phyloP scores from a whole-genome alignment of 2,888 invertebrate species.

The Leucozona laternaria region DNA sequence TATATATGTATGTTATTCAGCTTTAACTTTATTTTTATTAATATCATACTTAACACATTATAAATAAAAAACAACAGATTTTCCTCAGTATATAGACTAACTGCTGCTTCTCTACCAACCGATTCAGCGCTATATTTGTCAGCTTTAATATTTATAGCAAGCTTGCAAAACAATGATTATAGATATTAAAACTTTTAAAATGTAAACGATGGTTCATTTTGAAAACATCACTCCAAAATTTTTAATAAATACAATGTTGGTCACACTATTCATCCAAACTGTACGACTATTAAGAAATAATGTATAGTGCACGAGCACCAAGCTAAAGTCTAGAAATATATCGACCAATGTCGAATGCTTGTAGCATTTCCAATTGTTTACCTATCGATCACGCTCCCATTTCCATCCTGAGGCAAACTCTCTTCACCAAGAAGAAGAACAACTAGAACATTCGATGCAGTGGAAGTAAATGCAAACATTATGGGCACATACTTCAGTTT shows the following conservation, averaged over 20 bases:
- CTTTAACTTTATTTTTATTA: too few species aligned
- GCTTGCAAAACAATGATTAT: too few species aligned
- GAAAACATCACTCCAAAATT: too few species aligned
- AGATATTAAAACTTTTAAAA: too few species aligned
- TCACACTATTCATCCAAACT: background rate
- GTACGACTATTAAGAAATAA: background rate
- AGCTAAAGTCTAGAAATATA: constrained; percentile 15
- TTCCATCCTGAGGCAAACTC: constrained; percentile 5
- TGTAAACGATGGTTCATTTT: too few species aligned
- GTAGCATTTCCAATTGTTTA: constrained; percentile 55
- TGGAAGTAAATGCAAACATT: constrained; percentile 14
- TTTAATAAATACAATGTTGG: background rate
- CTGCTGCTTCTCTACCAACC: too few species aligned
- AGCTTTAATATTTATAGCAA: too few species aligned
- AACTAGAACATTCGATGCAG: background rate
- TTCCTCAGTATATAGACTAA: too few species aligned
- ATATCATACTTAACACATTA: too few species aligned
- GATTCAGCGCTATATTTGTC: too few species aligned
- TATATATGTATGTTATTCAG: too few species aligned
- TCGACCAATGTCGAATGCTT: constrained; percentile 65
- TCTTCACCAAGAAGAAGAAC: background rate
- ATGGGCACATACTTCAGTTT: constrained; percentile 30
- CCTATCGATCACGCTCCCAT: constrained; percentile 63
- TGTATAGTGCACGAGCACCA: background rate
- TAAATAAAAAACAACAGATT: too few species aligned